phyloP scores from a whole-genome alignment of 1,140 invertebrate species.

The Drosophila pseudoobscura region DNA sequence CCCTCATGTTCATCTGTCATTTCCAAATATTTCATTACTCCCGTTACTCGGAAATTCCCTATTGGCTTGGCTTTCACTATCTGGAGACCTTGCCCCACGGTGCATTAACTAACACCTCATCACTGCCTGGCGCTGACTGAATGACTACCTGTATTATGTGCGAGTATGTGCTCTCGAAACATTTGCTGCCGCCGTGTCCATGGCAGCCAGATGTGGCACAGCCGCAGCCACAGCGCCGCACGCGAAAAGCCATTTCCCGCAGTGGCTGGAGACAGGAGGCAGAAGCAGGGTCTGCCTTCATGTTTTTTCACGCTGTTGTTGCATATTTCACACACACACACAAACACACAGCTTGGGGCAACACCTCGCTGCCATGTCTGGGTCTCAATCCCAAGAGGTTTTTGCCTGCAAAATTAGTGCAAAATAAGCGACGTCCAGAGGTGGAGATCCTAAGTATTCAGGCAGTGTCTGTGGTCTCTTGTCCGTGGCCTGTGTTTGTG shows the following conservation, averaged over 20 bases:
- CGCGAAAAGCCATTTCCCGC: slow-evolving; percentile 78
- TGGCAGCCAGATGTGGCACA: slow-evolving; percentile 39
- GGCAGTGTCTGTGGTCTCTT: not conserved
- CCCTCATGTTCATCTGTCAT: too few species aligned
- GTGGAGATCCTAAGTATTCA: slow-evolving; percentile 16
- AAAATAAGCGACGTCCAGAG: slow-evolving; percentile 54
- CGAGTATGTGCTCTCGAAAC: slow-evolving; percentile 30
- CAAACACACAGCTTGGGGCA: slow-evolving; percentile 71
- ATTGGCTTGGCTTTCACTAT: too few species aligned
- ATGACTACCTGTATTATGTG: slow-evolving; percentile 72
- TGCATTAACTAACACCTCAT: slow-evolving; percentile 50
- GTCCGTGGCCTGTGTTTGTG: slow-evolving; percentile 29
- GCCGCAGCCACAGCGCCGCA: slow-evolving; percentile 36
- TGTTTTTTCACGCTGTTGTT: slow-evolving; percentile 79
- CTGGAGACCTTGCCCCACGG: slow-evolving; percentile 7
- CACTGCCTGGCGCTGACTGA: slow-evolving; percentile 41
- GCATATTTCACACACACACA: slow-evolving; percentile 77
- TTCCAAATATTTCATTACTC: too few species aligned
- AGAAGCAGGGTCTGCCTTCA: slow-evolving; percentile 56
- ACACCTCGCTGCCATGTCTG: slow-evolving; percentile 52
- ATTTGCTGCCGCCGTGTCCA: slow-evolving; percentile 38
- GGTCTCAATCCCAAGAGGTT: slow-evolving; percentile 29
- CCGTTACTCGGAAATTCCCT: too few species aligned
- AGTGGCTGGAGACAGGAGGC: slow-evolving; percentile 32
- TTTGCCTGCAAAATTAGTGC: slow-evolving; percentile 71